Conservation (phyloP, 35 echinoderm and acorn worm species). For the Hemicentrotus pulcherrimus region DNA sequence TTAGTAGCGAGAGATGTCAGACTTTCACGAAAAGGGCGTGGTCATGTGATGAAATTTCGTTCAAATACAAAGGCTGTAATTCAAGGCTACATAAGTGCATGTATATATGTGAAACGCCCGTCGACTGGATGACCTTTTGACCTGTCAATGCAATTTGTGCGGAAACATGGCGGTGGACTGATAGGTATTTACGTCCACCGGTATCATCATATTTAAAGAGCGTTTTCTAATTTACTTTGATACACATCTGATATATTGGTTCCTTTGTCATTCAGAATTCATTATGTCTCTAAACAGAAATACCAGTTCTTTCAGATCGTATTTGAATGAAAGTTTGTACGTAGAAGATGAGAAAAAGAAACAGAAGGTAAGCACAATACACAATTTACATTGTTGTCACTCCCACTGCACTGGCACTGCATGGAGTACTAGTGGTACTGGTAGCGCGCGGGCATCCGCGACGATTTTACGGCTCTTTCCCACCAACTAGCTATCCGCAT, state of each 20-base stretch:
- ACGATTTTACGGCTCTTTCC: no score
- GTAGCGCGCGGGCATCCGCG: no score
- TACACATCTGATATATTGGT: neutral
- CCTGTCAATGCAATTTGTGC: constrained; percentile 1
- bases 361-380: neutral
- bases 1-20: no score
- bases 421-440: neutral
- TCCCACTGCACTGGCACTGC: neutral
- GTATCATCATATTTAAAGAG: neutral
- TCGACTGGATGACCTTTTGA: constrained; percentile 3
- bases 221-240: neutral
- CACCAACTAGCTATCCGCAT: no score
- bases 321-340: neutral
- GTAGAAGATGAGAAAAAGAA: neutral
- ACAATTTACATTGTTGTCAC: neutral
- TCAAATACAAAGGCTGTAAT: neutral
- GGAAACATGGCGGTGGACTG: neutral
- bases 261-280: neutral
- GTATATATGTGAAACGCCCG: neutral
- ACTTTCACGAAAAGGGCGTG: neutral
- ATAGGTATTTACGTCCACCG: neutral
- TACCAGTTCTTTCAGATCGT: neutral
- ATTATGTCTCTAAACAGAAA: neutral
- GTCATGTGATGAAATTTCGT: neutral
- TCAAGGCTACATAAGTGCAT: no score